Conservation (phyloP, 2,797 vertebrate species). For the Pteropus rufus region DNA sequence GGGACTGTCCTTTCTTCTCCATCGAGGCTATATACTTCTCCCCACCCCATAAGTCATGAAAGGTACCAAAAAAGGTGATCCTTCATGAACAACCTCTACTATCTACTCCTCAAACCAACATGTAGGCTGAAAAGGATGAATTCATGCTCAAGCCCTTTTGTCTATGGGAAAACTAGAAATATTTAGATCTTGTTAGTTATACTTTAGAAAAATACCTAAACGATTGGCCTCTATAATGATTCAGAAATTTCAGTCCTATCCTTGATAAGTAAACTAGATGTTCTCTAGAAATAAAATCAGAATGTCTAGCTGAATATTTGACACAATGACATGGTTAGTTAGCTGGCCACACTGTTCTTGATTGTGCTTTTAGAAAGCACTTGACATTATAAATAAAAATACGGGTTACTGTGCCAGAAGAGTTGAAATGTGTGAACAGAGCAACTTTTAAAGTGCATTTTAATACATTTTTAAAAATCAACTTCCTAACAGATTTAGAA, state of each 20-base stretch:
- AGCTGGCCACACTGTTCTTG: background rate
- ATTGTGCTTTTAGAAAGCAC: conserved; percentile 22
- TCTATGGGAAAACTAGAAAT: background rate
- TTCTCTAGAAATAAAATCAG: conserved; percentile 7
- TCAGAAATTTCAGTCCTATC: background rate
- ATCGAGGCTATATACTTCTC: background rate
- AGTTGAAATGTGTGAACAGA: background rate
- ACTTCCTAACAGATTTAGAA: background rate
- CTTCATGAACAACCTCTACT: background rate
- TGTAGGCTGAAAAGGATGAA: background rate
- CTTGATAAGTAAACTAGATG: background rate
- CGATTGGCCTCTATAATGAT: background rate
- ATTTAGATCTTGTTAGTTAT: background rate
- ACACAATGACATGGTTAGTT: background rate
- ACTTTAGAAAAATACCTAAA: background rate
- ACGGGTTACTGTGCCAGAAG: background rate
- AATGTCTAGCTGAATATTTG: background rate
- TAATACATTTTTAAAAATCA: background rate
- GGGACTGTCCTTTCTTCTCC: background rate
- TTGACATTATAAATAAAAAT: background rate
- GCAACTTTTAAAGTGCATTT: conserved; percentile 2
- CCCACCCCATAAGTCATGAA: background rate
- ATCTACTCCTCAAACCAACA: background rate
- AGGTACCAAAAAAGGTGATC: background rate
- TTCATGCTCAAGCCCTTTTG: background rate